Evolutionary conservation across 2,113 vertebrate genomes (phyloP).

Genomic region (Chauna torquata): DNA sequence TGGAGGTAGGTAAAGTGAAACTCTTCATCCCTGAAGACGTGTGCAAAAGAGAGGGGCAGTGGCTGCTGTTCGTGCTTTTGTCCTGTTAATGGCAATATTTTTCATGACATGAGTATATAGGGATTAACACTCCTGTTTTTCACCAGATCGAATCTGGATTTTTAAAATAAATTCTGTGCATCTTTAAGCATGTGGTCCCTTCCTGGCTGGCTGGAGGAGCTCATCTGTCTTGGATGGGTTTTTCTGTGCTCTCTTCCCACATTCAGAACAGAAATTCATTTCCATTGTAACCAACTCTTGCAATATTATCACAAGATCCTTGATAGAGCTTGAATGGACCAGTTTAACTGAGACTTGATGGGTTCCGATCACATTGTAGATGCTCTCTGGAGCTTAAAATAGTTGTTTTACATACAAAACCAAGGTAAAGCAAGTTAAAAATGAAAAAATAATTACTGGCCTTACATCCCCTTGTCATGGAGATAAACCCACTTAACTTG

Average conservation of each 20-base stretch:
- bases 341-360: background rate
- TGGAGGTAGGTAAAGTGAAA: background rate
- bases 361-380: background rate
- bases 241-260: background rate
- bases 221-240: background rate
- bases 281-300: background rate
- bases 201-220: background rate
- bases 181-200: constrained; percentile 10
- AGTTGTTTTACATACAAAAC: background rate
- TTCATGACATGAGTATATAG: background rate
- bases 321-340: background rate
- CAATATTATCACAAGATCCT: background rate
- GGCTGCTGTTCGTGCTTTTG: background rate
- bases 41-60: background rate
- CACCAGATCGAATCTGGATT: background rate
- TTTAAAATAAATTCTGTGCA: background rate
- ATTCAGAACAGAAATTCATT: background rate
- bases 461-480: background rate
- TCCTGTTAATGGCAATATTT: background rate
- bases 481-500: background rate
- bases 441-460: background rate
- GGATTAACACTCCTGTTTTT: background rate
- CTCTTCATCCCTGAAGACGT: background rate
- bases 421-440: background rate
- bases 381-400: background rate